phyloP scores from a whole-genome alignment of 2,888 invertebrate genomes.

The Cosmia trapezina region DNA sequence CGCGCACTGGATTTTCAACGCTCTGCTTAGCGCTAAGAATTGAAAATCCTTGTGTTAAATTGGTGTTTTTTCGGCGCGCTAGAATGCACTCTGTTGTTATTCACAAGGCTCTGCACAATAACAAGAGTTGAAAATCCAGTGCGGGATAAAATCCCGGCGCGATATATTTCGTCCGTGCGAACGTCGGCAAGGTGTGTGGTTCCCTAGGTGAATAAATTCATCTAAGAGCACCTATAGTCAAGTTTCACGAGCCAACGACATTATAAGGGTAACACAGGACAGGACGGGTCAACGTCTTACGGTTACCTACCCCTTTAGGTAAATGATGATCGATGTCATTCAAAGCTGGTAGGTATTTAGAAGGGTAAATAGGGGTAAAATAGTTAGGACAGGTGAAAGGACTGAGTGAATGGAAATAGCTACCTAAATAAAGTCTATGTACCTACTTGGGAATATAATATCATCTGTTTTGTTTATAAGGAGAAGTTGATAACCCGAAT shows the following conservation, averaged over 20 bases:
- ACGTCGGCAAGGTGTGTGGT: no score
- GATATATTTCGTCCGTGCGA: no score
- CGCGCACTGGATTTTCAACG: no score
- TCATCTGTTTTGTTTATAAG: neutral
- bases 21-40: no score
- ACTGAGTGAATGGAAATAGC: neutral
- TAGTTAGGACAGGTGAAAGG: constrained; percentile 1
- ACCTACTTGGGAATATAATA: constrained; percentile 2
- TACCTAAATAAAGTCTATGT: neutral
- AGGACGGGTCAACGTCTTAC: constrained; percentile 23
- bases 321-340: constrained; percentile 29
- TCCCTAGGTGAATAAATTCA: constrained; percentile 11
- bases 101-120: no score
- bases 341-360: constrained; percentile 4
- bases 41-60: no score
- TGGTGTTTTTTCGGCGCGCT: no score
- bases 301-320: neutral
- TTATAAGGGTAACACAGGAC: neutral
- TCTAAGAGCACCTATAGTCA: neutral
- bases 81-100: no score
- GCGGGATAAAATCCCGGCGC: no score
- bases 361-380: neutral
- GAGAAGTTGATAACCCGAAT: constrained; percentile 5
- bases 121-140: no score
- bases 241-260: constrained; percentile 7